Evolutionary conservation across 2,113 vertebrate species (phyloP), one percentile per base, ranked within the genome.

Genomic region (Pluvialis apricaria): DNA sequence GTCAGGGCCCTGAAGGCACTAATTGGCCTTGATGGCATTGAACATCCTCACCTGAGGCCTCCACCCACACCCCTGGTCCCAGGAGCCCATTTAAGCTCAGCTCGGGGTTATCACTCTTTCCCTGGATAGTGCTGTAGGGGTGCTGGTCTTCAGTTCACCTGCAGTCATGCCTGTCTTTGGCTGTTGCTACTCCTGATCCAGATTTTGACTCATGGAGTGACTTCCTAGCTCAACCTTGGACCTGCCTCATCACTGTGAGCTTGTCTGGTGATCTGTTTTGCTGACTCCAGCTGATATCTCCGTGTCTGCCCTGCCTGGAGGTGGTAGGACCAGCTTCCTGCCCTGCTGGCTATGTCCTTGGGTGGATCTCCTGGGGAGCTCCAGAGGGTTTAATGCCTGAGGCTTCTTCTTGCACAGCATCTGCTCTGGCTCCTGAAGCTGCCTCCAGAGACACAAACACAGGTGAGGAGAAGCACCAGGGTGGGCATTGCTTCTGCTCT

Each of bases 51-150:
- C 11, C 40, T 40, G 42, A 40, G 11, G 49, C 38, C 16, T 65
- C 34, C 60, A 55, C 34, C 40, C 42, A 12, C 13, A 44, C 38
- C 29, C 65, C 38, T 19, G 47, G 28, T 7, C 47, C 36, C 57
- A 80, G 76, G 40, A 71, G 6, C 68, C 42, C 29, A 40, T 31
- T 72, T 72, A 64, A 64, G 29, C 57, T 72, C 58, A 49, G 49
- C 66, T 21, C 0, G 0, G 34, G 57, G 15, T 24, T 2, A 13
- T 5, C 0, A 1, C 1, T 20, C 15, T 0, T 0, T 55, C 5
- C 6, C 5, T 47, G 1, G 49, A n/a, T 4, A 8, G 34, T 11
- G 45, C 45, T 86, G 32, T 36, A 20, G 25, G 29, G 10, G 13
- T 42, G 18, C 6, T 70, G 85, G 19, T 2, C 12, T 62, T 28